Evolutionary conservation across 1,140 invertebrate genomes (phyloP), one percentile per base, ranked within the genome.

Genomic region (Maconellicoccus hirsutus): DNA sequence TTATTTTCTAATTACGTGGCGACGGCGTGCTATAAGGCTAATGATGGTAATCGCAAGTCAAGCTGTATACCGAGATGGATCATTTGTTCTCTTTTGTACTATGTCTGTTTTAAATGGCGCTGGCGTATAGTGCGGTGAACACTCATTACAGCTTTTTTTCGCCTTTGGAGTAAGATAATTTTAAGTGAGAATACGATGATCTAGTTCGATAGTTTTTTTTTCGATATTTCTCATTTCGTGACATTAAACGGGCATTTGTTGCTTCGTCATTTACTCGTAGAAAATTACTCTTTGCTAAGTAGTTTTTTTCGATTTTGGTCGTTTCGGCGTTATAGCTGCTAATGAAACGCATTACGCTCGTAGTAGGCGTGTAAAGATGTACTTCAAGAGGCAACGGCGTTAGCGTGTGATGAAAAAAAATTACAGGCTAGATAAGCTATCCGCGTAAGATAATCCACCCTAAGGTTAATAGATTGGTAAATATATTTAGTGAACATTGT

Each of bases 251-350:
- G 42, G 42, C 16, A 52, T 52, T 52, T 52, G 42, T 52, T 52
- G 42, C 42, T 52, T 14, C 42, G 42, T 52, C 42, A 52, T 52
- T 52, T 52, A 52, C 42, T 52, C n/a, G 2, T 8, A 6, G 42
- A 52, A 52, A 52, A 52, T 52, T 52, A 52, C 42, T 52, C 42
- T n/a, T n/a, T n/a, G 29, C n/a, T 52, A 52, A 52, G 42, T 52
- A 52, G 42, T 52, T 52, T 52, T 52, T 52, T 52, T 52, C 12
- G n/a, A 16, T 52, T 52, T 52, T 52, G n/a, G 42, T 16, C 42
- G 42, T 16, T 16, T 19, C 12, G n/a, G n/a, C 10, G 42, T 19
- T 19, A 52, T 16, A 52, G 42, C 42, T 19, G 12, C 42, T 52
- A 52, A 52, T 52, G 42, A 19, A 52, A 52, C 12, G 42, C 42